Conservation (phyloP, 92 coral and sea anemone genomes). For the Siderastrea siderea region DNA sequence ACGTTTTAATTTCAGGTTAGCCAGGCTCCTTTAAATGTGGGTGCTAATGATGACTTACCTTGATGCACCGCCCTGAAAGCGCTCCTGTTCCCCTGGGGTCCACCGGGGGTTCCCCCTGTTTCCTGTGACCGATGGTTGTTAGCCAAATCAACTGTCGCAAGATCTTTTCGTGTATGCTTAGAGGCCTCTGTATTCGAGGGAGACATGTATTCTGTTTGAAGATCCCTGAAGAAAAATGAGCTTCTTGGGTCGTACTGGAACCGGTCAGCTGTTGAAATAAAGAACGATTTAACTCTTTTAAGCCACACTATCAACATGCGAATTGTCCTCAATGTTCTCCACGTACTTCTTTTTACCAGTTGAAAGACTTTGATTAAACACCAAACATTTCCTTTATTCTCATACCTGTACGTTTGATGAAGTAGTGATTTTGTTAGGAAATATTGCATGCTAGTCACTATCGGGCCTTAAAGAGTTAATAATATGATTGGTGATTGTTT, state of each 20-base stretch:
- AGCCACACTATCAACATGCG: no score
- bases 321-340: no score
- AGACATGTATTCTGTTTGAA: constrained; percentile 25
- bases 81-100: constrained; percentile 68
- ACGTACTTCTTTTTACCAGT: no score
- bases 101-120: constrained; percentile 20
- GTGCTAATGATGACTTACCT: constrained; percentile 57
- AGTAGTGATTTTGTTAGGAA: no score
- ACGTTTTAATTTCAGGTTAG: neutral
- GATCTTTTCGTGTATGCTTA: constrained; percentile 26
- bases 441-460: no score
- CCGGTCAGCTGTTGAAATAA: constrained; percentile 25
- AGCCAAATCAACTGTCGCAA: constrained; percentile 18
- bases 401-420: no score
- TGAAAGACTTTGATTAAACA: no score
- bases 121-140: constrained; percentile 33
- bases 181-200: constrained; percentile 20
- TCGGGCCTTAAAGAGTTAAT: no score
- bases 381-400: no score
- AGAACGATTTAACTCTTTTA: neutral
- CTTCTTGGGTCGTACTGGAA: constrained; percentile 52
- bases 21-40: neutral
- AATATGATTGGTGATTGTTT: no score
- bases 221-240: constrained; percentile 43
- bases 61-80: constrained; percentile 88